Evolutionary conservation across 1,140 invertebrate species (phyloP).

Genomic region (Chironomus tepperi): DNA sequence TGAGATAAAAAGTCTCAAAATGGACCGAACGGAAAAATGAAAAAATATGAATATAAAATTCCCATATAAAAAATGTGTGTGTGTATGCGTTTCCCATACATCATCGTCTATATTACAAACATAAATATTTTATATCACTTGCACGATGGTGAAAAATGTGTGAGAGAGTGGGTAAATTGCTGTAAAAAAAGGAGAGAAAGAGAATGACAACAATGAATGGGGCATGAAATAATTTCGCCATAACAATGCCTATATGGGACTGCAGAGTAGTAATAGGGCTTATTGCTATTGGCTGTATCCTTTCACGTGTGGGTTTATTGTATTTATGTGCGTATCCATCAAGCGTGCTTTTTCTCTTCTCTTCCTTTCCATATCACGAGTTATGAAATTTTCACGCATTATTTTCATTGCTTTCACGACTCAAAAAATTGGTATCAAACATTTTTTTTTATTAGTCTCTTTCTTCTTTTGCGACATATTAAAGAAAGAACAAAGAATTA

Average conservation of each 20-base stretch:
- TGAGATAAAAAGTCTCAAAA: no score
- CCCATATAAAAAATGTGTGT: no score
- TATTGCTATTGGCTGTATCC: neutral
- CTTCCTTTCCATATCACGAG: neutral
- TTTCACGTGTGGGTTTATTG: neutral
- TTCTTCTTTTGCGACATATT: neutral
- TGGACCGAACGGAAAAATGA: no score
- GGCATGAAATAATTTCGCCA: neutral
- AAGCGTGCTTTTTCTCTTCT: neutral
- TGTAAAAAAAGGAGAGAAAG: no score
- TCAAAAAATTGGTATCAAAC: neutral
- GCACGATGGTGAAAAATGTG: no score
- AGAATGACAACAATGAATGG: neutral
- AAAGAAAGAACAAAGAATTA: neutral
- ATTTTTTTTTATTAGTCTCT: neutral
- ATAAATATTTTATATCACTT: no score
- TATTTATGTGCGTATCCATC: no score
- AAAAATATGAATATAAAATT: no score
- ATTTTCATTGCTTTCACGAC: neutral
- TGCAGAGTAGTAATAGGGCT: neutral
- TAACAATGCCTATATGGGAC: neutral
- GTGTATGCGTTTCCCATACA: no score
- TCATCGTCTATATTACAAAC: no score
- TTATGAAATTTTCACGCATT: slow-evolving; percentile 1
- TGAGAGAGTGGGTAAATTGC: no score